Evolutionary conservation across 53 echinoderm and acorn worm genomes (phyloP), one percentile per base, ranked within the genome.

Genomic region (Actinopyga echinites): DNA sequence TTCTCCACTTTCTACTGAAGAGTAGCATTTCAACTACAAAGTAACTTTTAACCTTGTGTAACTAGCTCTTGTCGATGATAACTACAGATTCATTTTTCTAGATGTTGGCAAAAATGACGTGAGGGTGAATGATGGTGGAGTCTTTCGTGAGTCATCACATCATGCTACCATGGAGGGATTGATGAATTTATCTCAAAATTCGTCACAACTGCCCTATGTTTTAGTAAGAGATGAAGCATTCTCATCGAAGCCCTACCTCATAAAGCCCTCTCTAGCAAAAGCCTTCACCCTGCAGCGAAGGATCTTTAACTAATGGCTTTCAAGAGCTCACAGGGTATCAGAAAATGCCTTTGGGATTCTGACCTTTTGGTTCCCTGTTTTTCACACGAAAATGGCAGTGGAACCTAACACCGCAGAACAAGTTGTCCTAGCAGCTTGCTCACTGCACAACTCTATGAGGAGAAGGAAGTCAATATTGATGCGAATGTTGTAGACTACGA

Each of bases 391-490:
- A 23, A 86, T 84, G 8, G 77, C 71, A 26, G 79, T 83, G 3
- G 60, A 56, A 23, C 63, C 83, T 31, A 35, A 60, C 32, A 69
- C 43, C 19, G 64, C 83, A 24, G 81, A 71, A 45, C 49, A 42
- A 8, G 86, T 86, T 31, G 67, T 92, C 19, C 83, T 86, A 69
- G 89, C 92, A 37, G 55, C 89, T 24, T 80, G 89, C 38, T 58
- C 84, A 4, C 74, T 92, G 22, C 93, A 92, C 40, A 89, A 89
- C 65, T 29, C 62, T 20, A 28, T 10, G 31, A 3, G 20, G 0
- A 30, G 13, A 67, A 37, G 32, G 34, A 67, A 36, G 34, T n/a
- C 7, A 34, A 67, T 20, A 38, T 37, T 30, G 38, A 19, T 21
- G 68, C 32, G 12, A 11, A 19, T 67, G 68, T 20, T 67, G 68